These are phyloP conservation scores for Aix galericulata DNA, from an alignment of 2,113 vertebrate genomes.

Conservation along the genomic window DNA sequence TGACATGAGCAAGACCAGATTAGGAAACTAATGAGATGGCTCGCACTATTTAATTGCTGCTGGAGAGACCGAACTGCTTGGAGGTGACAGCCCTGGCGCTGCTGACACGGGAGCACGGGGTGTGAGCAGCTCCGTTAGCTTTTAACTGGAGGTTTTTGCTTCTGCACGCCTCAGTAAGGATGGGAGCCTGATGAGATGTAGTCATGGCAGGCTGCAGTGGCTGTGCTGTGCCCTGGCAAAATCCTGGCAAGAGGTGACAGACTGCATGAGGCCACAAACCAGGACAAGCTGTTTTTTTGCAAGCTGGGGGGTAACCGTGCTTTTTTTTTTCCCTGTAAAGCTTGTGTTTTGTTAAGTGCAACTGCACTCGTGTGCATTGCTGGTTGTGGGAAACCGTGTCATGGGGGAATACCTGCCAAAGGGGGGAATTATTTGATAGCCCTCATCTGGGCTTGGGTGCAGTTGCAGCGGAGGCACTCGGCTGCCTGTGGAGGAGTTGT, in stretches of 20 bases:
- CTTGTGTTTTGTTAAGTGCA: accelerated
- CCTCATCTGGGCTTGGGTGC: background rate
- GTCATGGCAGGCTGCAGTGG: no score
- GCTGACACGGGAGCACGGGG: background rate
- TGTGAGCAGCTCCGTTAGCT: background rate
- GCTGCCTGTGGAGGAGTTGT: background rate
- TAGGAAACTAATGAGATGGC: background rate
- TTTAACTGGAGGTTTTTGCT: background rate
- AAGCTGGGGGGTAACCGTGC: background rate
- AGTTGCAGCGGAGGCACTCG: no score
- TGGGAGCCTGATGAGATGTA: background rate
- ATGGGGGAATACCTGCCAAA: accelerated
- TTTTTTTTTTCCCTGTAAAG: background rate
- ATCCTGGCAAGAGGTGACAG: background rate
- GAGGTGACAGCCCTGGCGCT: background rate
- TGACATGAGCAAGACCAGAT: background rate
- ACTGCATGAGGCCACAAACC: background rate
- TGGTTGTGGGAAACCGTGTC: background rate
- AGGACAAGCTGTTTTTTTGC: background rate
- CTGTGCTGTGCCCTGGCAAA: background rate
- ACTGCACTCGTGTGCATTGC: accelerated
- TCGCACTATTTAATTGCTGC: background rate
- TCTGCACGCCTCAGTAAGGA: background rate
- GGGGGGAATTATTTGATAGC: background rate
- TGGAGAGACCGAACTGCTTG: background rate